Evolutionary conservation across 2,888 invertebrate species (phyloP), one percentile per base, ranked within the genome.

Genomic region (Papilio elwesi): DNA sequence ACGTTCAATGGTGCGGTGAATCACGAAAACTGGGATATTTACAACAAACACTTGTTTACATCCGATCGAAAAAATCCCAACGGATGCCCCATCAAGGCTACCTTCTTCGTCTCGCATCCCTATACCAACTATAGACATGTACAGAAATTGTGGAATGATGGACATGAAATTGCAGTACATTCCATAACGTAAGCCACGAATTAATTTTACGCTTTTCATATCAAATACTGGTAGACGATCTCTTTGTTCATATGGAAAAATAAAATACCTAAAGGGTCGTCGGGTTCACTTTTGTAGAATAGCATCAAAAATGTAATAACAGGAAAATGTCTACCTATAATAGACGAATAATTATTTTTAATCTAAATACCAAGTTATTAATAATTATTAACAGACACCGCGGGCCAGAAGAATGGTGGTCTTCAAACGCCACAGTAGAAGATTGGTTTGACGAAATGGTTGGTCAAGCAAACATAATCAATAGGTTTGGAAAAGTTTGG

Each of bases 401-500:
- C 9, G 96, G 97, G 7, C 97, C 97, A 9, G 97, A 97, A 84
- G 95, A 96, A 79, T 98, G 97, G 97, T 98, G 98, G 98, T 96
- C 97, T 0, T 94, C 95, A 76, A 97, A 97, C 85, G 97, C 98
- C 0, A 97, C 97, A 0, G 95, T 98, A 53, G 97, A 98, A 85
- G 98, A 98, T 80, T 98, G 97, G 97, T 97, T 97, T 81, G 97
- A 98, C 80, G 98, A 98, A 91, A 97, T 98, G 96, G 96, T 97
- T 7, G 98, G 98, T 0, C 96, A 97, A 88, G 97, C 97, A 0
- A 97, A 98, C 83, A 96, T 98, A 72, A 94, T 98, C 66, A 96
- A 97, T 83, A 95, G 95, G 83, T 97, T 97, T 85, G 96, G 96
- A 4, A 95, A 95, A 76, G 96, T 98, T n/a, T 95, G 96, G 65